Evolutionary conservation across 2,113 vertebrate species (phyloP), one percentile per base, ranked within the genome.

Genomic region (Solea solea): DNA sequence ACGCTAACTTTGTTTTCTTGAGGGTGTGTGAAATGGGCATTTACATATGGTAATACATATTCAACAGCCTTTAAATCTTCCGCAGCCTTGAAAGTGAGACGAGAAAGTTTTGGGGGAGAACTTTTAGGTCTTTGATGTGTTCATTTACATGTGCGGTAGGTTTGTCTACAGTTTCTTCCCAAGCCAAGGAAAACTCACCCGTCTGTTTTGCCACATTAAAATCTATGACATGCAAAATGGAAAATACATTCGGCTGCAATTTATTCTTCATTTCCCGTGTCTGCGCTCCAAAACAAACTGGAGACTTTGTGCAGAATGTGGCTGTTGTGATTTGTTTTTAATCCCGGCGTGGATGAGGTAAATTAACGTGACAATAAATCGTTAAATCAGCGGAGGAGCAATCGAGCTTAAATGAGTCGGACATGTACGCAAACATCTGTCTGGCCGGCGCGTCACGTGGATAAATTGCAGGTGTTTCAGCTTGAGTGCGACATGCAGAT

Each of bases 1-100:
- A 87, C 71, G 28, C 16, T 50, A 56, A 81, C 59, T 86, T 75
- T 82, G 64, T 85, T 87, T 86, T 75, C 71, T 64, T 58, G 41
- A 46, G 74, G 42, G 59, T 68, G 58, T 60, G 59, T 58, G 60
- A 61, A 80, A 76, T 51, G 10, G 59, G 28, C 4, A 15, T 51
- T 21, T 69, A 14, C 74, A 69, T 68, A 44, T 80, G 77, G 68
- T 72, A 10, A 80, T 81, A 45, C 80, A 83, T 86, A 86, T 86
- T 86, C 81, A 87, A 55, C 21, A 68, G 68, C 41, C 34, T 80
- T 76, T 53, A 67, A 76, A 66, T 57, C 8, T 25, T 72, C 53
- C 48, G 39, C 45, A 16, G 64, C 11, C 54, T 74, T 21, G 55
- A 66, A 46, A 70, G 44, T 52, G 25, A 62, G 69, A 51, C 52